Evolutionary conservation across 92 coral and sea anemone genomes (phyloP).

Genomic region (Paramuricea clavata): DNA sequence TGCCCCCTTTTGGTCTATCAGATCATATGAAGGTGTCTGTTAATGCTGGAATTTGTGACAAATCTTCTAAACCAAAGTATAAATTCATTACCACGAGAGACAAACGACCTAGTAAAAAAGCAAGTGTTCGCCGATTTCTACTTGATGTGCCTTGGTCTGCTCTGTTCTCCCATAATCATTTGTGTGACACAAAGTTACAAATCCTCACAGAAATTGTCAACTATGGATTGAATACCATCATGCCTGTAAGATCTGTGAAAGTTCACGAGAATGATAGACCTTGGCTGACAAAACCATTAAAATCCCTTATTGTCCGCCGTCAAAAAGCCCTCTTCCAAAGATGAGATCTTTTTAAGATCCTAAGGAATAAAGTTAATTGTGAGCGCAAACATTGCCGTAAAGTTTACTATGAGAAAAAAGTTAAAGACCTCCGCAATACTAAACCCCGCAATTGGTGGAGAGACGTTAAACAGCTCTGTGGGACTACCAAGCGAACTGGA

Average conservation of each 20-base stretch:
- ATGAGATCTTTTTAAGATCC: conserved; percentile 54
- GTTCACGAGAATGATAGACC: conserved; percentile 74
- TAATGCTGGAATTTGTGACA: conserved; percentile 44
- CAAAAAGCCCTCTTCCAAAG: conserved; percentile 61
- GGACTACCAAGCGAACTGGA: conserved; percentile 47
- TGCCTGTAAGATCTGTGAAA: conserved; percentile 17
- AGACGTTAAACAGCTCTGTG: conserved; percentile 66
- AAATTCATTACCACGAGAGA: too few relatives aligned
- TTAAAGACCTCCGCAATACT: neutral
- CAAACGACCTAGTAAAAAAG: conserved; percentile 70
- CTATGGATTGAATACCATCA: conserved; percentile 10
- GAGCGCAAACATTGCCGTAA: conserved; percentile 9
- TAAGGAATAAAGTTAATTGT: conserved; percentile 53
- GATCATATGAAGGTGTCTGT: conserved; percentile 69
- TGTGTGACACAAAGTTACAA: conserved; percentile 62
- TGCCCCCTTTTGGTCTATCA: conserved; percentile 72
- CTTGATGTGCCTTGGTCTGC: conserved; percentile 39
- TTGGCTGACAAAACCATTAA: neutral
- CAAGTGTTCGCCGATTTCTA: conserved; percentile 68
- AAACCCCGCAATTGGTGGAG: conserved; percentile 40
- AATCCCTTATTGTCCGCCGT: neutral
- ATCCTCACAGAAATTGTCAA: conserved; percentile 52
- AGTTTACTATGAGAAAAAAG: neutral
- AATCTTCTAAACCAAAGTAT: conserved; percentile 62
- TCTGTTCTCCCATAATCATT: conserved; percentile 55